These are phyloP conservation scores for Sterrhoptilus dennistouni DNA, from an alignment of 2,113 vertebrate genomes.

Conservation along the genomic window DNA sequence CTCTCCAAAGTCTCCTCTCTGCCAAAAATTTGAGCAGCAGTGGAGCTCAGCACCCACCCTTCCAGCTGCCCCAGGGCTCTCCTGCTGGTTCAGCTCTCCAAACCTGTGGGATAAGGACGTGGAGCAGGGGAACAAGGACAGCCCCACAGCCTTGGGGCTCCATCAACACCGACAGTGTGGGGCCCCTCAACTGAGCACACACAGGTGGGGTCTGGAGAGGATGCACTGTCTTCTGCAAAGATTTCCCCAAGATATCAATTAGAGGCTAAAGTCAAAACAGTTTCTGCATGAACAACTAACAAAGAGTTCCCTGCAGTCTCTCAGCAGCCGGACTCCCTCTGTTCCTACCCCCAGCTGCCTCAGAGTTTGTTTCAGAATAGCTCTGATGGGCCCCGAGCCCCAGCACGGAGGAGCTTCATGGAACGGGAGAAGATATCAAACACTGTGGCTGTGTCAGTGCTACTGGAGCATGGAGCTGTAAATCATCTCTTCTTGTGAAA, in stretches of 20 bases:
- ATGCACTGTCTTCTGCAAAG: neutral
- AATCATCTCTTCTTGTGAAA: neutral
- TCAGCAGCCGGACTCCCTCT: neutral
- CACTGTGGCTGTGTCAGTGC: neutral
- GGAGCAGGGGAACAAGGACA: neutral
- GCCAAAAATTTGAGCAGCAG: neutral
- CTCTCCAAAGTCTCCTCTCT: neutral
- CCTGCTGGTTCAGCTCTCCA: neutral
- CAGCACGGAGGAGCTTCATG: neutral
- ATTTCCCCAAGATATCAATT: constrained; percentile 43
- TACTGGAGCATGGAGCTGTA: neutral
- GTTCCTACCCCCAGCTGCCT: neutral
- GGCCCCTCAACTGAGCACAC: neutral
- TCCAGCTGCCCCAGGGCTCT: neutral
- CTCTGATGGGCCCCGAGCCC: neutral
- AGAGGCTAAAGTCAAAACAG: constrained; percentile 15
- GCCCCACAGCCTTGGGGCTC: neutral
- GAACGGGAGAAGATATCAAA: neutral
- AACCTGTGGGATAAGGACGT: rapidly evolving
- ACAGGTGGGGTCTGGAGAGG: neutral
- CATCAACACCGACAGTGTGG: rapidly evolving
- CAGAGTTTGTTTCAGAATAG: neutral
- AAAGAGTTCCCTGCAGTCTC: neutral
- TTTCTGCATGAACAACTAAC: constrained; percentile 27
- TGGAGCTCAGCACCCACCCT: neutral